Evolutionary conservation across 2,797 vertebrate genomes (phyloP).

Genomic region (Phalanger gymnotis): DNA sequence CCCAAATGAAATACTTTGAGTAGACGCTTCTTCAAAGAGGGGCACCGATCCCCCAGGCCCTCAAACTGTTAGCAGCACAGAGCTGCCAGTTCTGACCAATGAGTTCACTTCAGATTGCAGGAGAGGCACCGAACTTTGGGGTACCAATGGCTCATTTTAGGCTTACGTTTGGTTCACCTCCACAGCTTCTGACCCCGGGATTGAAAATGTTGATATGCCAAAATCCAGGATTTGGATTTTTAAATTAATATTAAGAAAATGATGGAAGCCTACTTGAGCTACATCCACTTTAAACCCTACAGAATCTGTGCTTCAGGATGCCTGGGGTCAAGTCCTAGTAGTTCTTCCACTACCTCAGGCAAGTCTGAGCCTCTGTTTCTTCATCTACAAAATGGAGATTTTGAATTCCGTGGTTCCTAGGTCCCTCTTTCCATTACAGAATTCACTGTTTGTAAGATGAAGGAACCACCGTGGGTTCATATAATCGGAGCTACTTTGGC

Average conservation of each 20-base stretch:
- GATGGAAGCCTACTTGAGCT: background rate
- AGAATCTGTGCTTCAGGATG: background rate
- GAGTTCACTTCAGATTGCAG: no score
- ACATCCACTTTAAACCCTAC: background rate
- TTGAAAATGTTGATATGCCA: background rate
- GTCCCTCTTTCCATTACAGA: background rate
- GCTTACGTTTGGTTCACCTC: no score
- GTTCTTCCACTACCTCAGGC: background rate
- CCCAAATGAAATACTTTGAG: background rate
- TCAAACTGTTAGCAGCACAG: background rate
- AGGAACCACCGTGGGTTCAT: no score
- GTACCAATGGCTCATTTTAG: no score
- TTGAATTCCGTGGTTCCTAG: background rate
- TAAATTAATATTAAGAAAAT: background rate
- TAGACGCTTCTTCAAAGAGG: background rate
- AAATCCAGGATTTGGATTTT: background rate
- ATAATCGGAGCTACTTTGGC: background rate
- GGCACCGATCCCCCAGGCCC: background rate
- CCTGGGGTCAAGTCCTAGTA: no score
- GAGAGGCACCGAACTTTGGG: no score
- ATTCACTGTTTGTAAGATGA: background rate
- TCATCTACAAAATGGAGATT: background rate
- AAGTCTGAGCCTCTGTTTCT: background rate
- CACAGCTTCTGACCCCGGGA: background rate
- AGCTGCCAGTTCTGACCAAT: background rate